These are phyloP conservation scores for Mimachlamys varia DNA, from an alignment of 2,888 invertebrate species.

Conservation along the genomic window DNA sequence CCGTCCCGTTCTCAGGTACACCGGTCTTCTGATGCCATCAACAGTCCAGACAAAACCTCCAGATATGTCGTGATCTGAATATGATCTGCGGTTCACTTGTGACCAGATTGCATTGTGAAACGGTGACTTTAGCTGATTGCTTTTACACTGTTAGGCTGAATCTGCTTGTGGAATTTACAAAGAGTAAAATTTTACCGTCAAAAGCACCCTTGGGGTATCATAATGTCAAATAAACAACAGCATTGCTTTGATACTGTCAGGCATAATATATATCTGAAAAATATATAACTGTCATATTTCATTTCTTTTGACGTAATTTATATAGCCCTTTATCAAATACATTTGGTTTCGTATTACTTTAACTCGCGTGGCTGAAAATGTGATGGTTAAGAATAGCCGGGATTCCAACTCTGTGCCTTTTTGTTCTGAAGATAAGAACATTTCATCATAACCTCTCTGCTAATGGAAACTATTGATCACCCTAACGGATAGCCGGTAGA, in stretches of 20 bases:
- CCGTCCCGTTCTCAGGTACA: not conserved
- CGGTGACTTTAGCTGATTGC: not conserved
- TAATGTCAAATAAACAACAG: too few species aligned
- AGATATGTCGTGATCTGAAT: not conserved
- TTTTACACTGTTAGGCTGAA: not conserved
- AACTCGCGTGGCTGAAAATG: not conserved
- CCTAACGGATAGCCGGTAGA: not conserved
- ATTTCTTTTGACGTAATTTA: not conserved
- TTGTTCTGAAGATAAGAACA: not conserved
- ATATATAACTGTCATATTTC: too few species aligned
- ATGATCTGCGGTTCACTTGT: not conserved
- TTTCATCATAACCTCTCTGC: not conserved
- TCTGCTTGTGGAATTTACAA: not conserved
- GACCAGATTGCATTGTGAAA: conserved; percentile 1
- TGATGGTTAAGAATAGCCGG: not conserved
- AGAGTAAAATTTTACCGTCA: too few species aligned
- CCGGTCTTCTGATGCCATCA: not conserved
- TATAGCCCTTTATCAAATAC: not conserved
- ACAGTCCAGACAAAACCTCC: not conserved
- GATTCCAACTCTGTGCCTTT: not conserved
- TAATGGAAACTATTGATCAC: not conserved
- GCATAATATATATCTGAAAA: too few species aligned
- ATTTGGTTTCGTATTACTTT: not conserved
- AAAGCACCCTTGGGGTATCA: too few species aligned
- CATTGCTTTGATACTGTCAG: too few species aligned